phyloP scores from a whole-genome alignment of 2,113 vertebrate genomes.

The Sander vitreus region DNA sequence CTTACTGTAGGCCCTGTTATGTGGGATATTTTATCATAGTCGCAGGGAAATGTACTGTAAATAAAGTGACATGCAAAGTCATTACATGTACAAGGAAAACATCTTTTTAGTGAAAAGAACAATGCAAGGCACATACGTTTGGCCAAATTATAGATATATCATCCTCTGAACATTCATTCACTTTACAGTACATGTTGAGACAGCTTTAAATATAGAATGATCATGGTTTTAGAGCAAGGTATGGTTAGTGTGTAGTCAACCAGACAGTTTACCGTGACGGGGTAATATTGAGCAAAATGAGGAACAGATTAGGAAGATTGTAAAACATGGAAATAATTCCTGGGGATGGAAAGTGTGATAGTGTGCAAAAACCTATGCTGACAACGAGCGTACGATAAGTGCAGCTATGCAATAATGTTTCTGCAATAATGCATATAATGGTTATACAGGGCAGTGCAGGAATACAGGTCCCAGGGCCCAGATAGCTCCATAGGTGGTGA shows the following conservation, averaged over 20 bases:
- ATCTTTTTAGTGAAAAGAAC: neutral
- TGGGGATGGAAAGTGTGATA: conserved; percentile 39
- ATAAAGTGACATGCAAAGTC: conserved; percentile 1
- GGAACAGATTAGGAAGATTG: conserved; percentile 49
- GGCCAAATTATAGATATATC: conserved; percentile 12
- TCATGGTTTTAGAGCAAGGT: conserved; percentile 15
- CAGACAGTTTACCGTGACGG: conserved; percentile 38
- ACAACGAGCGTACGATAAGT: conserved; percentile 57
- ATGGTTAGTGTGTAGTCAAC: conserved; percentile 42
- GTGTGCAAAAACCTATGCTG: conserved; percentile 32
- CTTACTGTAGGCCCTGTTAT: neutral
- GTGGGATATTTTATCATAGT: neutral
- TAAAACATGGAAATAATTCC: conserved; percentile 46
- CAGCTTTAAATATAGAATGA: conserved; percentile 18
- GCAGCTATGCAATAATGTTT: conserved; percentile 38
- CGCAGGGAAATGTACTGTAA: conserved; percentile 1
- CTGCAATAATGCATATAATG: conserved; percentile 34
- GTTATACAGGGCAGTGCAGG: conserved; percentile 12
- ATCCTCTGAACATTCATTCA: conserved; percentile 11
- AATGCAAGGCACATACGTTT: neutral
- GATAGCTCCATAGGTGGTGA: conserved; percentile 15
- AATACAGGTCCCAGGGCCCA: conserved; percentile 3
- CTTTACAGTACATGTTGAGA: neutral
- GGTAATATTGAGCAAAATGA: conserved; percentile 38
- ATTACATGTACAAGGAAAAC: neutral